phyloP scores from a whole-genome alignment of 2,113 vertebrate species.

The Micronycteris hirsuta region DNA sequence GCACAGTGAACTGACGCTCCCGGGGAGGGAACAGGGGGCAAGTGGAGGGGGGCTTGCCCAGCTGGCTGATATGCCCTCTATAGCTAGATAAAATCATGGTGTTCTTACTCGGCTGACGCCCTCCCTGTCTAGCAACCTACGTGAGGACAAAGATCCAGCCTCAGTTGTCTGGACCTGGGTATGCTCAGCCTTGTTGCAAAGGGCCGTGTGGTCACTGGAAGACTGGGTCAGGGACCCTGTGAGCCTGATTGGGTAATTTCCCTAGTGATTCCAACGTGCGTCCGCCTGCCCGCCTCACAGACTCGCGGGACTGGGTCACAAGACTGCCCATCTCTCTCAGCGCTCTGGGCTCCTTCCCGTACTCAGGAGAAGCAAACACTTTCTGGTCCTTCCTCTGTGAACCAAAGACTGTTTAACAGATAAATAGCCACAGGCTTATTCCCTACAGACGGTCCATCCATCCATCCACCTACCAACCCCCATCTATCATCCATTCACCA shows the following conservation, averaged over 20 bases:
- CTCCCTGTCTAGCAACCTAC: background rate
- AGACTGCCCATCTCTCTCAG: background rate
- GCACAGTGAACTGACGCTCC: accelerated
- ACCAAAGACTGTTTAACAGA: background rate
- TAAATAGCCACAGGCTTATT: background rate
- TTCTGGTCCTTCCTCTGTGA: background rate
- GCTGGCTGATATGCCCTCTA: background rate
- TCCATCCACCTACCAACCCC: too few species aligned
- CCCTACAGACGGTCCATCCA: background rate
- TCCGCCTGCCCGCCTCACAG: background rate
- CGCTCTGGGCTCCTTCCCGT: background rate
- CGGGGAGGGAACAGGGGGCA: background rate
- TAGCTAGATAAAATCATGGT: background rate
- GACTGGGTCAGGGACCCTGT: background rate
- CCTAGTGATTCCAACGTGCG: background rate
- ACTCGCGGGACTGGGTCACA: too few species aligned
- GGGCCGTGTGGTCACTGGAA: background rate
- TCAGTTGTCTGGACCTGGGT: background rate
- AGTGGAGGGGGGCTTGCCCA: background rate
- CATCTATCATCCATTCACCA: background rate
- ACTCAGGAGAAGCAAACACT: background rate
- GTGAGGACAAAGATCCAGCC: background rate
- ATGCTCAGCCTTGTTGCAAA: background rate
- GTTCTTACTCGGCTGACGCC: background rate
- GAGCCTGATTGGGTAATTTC: background rate